Conservation (phyloP, 2,888 invertebrate species). For the Mactromeris polynyma region DNA sequence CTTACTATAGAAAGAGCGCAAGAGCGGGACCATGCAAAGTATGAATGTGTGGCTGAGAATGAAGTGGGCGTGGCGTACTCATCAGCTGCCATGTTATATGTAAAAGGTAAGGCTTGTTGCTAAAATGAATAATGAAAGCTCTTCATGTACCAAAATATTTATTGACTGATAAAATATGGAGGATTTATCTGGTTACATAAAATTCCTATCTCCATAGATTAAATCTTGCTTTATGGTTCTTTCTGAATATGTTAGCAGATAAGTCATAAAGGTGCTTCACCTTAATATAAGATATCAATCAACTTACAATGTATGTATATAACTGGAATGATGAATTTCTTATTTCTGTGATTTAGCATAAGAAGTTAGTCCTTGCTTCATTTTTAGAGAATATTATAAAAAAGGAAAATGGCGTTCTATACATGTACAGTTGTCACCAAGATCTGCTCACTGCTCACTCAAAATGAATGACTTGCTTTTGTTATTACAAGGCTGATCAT, state of each 20-base stretch:
- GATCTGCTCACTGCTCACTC: too few species aligned
- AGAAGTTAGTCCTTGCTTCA: too few species aligned
- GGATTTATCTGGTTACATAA: background rate
- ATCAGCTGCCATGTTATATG: constrained; percentile 94
- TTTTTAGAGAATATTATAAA: too few species aligned
- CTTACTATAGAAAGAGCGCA: constrained; percentile 96
- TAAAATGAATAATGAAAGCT: background rate
- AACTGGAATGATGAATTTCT: background rate
- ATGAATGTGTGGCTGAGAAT: constrained; percentile 98
- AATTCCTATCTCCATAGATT: background rate
- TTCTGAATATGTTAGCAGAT: background rate
- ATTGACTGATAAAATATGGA: background rate
- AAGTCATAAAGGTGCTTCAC: background rate
- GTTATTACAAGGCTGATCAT: too few species aligned
- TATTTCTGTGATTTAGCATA: background rate
- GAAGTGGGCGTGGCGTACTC: constrained; percentile 97
- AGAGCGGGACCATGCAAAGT: constrained; percentile 97
- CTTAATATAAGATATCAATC: background rate
- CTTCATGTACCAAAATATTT: background rate
- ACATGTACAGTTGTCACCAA: too few species aligned
- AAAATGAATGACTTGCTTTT: too few species aligned
- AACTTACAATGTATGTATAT: background rate
- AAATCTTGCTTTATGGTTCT: background rate
- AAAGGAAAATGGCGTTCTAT: too few species aligned
- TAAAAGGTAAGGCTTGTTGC: constrained; percentile 92